Evolutionary conservation across 2,113 vertebrate genomes (phyloP).

Genomic region (Euleptes europaea): DNA sequence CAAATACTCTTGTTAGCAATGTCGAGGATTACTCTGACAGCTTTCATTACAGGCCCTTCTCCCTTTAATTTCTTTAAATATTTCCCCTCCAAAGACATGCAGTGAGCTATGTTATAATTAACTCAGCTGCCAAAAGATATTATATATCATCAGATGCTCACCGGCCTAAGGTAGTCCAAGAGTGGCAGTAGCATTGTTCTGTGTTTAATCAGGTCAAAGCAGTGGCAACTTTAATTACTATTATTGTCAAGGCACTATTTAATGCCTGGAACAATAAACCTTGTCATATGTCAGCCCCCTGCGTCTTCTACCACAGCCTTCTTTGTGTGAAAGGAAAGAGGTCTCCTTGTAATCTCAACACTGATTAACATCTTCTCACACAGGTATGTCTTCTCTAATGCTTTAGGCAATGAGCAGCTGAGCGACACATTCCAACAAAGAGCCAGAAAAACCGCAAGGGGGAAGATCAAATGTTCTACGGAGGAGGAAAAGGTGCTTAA

Average conservation of each 20-base stretch:
- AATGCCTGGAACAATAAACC: slow-evolving; percentile 75
- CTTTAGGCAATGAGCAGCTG: neutral
- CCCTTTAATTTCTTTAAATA: slow-evolving; percentile 73
- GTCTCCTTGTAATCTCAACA: slow-evolving; percentile 21
- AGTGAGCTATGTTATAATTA: slow-evolving; percentile 91
- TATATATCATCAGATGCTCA: slow-evolving; percentile 83
- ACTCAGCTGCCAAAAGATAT: slow-evolving; percentile 89
- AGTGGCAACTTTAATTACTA: slow-evolving; percentile 85
- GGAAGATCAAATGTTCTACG: neutral
- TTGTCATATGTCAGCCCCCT: slow-evolving; percentile 71
- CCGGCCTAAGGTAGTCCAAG: slow-evolving; percentile 80
- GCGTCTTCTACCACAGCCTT: slow-evolving; percentile 54
- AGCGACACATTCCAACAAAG: neutral
- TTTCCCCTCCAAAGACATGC: slow-evolving; percentile 75
- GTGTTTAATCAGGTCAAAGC: slow-evolving; percentile 87
- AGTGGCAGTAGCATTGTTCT: slow-evolving; percentile 78
- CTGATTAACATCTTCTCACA: slow-evolving; percentile 5
- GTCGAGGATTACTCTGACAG: slow-evolving; percentile 84
- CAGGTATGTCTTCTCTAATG: neutral
- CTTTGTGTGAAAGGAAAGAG: slow-evolving; percentile 25
- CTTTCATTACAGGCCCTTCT: slow-evolving; percentile 80
- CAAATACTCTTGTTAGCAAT: slow-evolving; percentile 67
- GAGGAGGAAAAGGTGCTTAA: neutral
- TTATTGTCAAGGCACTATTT: slow-evolving; percentile 79
- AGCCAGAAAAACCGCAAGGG: neutral